A percentile compares a stretch with the other conserved stretches of the same genome.
Conservation (phyloP, 2,888 invertebrate species). For the Hypsopygia costalis region DNA sequence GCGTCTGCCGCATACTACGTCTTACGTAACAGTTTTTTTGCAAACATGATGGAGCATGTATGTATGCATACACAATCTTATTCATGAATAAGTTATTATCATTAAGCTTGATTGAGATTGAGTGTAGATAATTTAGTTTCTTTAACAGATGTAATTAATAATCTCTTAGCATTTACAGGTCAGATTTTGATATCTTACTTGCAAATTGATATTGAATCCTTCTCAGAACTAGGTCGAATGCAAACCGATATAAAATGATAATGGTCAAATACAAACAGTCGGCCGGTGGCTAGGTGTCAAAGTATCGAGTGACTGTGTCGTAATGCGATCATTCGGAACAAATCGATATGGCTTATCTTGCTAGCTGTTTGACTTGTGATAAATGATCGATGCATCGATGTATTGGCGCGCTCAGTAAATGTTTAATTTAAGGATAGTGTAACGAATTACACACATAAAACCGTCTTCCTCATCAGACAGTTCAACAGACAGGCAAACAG, state of each 20-base stretch:
- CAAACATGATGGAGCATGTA: no score
- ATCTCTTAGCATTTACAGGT: no score
- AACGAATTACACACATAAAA: no score
- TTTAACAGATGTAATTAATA: no score
- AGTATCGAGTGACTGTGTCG: conserved; percentile 57
- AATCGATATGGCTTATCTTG: conserved; percentile 66
- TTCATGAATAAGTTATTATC: no score
- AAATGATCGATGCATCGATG: conserved; percentile 51
- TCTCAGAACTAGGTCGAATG: conserved; percentile 43
- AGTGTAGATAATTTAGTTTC: no score
- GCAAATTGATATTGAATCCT: conserved; percentile 11
- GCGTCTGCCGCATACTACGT: no score
- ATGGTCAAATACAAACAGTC: conserved; percentile 40
- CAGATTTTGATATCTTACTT: conserved; percentile 1
- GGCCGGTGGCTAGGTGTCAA: conserved; percentile 59
- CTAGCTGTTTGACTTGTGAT: conserved; percentile 59
- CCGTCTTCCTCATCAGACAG: no score
- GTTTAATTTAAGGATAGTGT: conserved; percentile 45
- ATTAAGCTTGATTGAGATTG: no score
- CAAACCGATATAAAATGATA: conserved; percentile 42
- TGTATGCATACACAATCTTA: no score
- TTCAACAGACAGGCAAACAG: no score
- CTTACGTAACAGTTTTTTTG: no score
- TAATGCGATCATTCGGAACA: conserved; percentile 61
- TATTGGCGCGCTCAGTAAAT: conserved; percentile 60